A percentile compares a stretch with the other conserved stretches of the same genome.
Evolutionary conservation across 2,113 vertebrate species (phyloP).

Genomic region (Etheostoma cragini): DNA sequence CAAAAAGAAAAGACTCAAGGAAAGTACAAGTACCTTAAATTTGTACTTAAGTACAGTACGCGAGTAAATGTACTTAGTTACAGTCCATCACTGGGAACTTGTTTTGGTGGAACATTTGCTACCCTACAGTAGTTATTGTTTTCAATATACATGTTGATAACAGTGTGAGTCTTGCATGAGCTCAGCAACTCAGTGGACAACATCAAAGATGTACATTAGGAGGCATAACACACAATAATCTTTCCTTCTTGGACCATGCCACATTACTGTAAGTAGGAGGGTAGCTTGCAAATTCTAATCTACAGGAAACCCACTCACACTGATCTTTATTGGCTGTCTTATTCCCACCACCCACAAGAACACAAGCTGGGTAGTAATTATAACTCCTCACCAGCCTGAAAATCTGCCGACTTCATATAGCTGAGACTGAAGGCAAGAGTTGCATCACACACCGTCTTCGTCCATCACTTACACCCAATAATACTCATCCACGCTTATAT

Average conservation of each 20-base stretch:
- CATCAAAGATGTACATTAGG: background rate
- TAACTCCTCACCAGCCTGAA: conserved; percentile 57
- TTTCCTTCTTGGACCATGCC: background rate
- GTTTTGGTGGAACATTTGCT: no score
- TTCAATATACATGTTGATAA: background rate
- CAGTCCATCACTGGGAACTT: no score
- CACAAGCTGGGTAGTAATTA: conserved; percentile 70
- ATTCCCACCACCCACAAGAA: conserved; percentile 62
- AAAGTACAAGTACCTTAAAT: no score
- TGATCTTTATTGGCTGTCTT: conserved; percentile 59
- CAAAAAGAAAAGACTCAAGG: no score
- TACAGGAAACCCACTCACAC: conserved; percentile 49
- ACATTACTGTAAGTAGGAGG: background rate
- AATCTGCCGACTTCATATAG: conserved; percentile 37
- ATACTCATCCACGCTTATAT: no score
- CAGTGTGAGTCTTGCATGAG: background rate
- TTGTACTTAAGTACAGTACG: no score
- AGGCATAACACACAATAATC: background rate
- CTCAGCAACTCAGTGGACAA: background rate
- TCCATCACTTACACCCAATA: no score
- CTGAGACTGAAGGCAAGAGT: conserved; percentile 42
- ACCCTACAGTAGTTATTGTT: background rate
- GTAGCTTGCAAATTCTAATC: conserved; percentile 36
- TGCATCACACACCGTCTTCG: background rate
- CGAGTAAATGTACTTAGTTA: no score